phyloP scores from a whole-genome alignment of 2,797 vertebrate species.

The Falco berigora region DNA sequence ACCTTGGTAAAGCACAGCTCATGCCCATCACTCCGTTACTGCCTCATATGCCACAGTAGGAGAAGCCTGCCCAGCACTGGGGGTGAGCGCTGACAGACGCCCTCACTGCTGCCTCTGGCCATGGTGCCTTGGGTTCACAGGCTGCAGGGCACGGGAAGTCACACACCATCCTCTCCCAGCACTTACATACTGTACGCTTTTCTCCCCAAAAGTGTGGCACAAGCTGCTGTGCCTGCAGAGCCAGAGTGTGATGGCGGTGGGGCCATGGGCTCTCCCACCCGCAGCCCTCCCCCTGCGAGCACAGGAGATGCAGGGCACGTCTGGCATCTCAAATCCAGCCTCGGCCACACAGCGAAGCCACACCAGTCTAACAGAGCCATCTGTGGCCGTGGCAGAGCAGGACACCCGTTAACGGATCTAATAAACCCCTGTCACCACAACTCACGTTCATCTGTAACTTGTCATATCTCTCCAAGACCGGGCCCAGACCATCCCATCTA shows the following conservation, averaged over 20 bases:
- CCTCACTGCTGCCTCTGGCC: not conserved
- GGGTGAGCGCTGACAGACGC: not conserved
- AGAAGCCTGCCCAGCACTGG: not conserved
- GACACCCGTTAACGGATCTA: not conserved
- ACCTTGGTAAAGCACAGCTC: not conserved
- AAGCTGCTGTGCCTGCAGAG: no score
- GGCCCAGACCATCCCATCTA: not conserved
- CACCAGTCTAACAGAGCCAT: not conserved
- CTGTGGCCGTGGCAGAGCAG: not conserved
- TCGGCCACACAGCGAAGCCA: accelerated
- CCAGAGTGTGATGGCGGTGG: no score
- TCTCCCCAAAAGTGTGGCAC: not conserved
- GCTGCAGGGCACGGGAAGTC: no score
- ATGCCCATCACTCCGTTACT: accelerated
- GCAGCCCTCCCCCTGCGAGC: accelerated
- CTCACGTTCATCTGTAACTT: not conserved
- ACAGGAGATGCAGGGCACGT: not conserved
- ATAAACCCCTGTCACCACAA: not conserved
- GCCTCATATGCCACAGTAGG: accelerated
- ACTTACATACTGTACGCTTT: accelerated
- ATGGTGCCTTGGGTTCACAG: accelerated
- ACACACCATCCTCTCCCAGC: not conserved
- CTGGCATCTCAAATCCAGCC: not conserved
- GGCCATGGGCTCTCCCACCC: not conserved
- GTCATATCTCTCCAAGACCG: not conserved